Conservation (phyloP, 1,140 invertebrate genomes). For the Venturia canescens region DNA sequence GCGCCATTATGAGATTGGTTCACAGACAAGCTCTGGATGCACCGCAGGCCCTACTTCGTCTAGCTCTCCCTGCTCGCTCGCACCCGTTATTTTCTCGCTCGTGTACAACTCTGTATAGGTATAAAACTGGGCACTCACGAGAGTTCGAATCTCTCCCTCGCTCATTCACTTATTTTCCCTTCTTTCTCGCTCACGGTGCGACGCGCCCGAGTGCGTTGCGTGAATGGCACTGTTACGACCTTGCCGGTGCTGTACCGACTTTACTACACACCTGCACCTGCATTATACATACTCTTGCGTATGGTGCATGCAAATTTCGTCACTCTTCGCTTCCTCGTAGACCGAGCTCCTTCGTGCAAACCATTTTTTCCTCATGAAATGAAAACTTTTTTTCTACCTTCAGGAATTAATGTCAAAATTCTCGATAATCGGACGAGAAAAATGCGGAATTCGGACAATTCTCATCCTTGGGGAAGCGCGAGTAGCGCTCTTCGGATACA, state of each 20-base stretch:
- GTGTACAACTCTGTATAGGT: no score
- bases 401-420: no score
- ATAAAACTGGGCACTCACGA: no score
- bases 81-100: no score
- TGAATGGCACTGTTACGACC: conserved; percentile 56
- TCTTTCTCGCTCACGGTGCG: conserved; percentile 30
- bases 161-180: not conserved
- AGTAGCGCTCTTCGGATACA: no score
- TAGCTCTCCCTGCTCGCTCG: conserved; percentile 35
- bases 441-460: no score
- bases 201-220: conserved; percentile 50
- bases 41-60: conserved; percentile 32
- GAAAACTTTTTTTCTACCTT: no score
- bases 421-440: no score
- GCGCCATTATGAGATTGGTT: not conserved
- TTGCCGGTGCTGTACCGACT: conserved; percentile 43
- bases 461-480: no score
- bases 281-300: conserved; percentile 15
- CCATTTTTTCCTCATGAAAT: conserved; percentile 11
- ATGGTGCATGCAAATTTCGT: conserved; percentile 29
- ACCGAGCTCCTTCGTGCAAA: no score
- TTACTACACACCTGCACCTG: conserved; percentile 44
- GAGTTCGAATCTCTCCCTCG: not conserved
- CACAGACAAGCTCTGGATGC: conserved; percentile 1
- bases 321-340: conserved; percentile 11